Base-by-base conservation (phyloP, 1,140 invertebrate genomes). In the Papilio xuthus region DNA sequence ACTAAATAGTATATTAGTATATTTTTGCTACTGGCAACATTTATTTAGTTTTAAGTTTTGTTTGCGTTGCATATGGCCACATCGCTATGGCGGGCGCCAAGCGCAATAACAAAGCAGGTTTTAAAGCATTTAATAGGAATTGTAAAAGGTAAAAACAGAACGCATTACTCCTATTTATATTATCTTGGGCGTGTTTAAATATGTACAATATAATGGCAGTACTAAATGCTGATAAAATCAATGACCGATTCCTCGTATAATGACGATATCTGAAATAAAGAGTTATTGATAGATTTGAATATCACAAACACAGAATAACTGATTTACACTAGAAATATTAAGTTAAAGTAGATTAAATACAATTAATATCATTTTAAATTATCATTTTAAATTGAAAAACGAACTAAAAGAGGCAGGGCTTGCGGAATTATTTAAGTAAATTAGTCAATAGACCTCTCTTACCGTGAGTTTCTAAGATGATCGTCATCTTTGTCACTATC, bases 211-310 rank as follows among this genome's bases (percentile, higher is more conserved):
- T 81, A 18, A 82, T 4, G 1, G 28, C 73, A 1, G 86, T 88
- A 0, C 78, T 47, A 18, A 90, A 80, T 9, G 81, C 63, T 9
- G 89, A 83, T 80, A 92, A 82, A 32, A 86, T 60, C 1, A 91
- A 50, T 4, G 91, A 92, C 4, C 90, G 79, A 26, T 86, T 81
- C 60, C 82, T 88, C 1, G 91, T 88, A 78, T 90, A 84, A 74
- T 91, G 88, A 37, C 91, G 90, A 79, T 89, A 92, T 71, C 91
- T 93, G 90, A 12, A 88, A 90, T 53, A 81, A 70, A 77, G 81
- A 78, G 37, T 20, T 41, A 44, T 37, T 56, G 32, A 32, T 79
- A 63, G 20, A 26, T 15, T 60, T 26, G 6, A 26, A 26, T 23
- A 26, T 12, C 56, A 60, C 0, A 60, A 60, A 23, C 56, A 60